Base-by-base conservation (phyloP, 2,888 invertebrate species). In the Eupeodes luniger region DNA sequence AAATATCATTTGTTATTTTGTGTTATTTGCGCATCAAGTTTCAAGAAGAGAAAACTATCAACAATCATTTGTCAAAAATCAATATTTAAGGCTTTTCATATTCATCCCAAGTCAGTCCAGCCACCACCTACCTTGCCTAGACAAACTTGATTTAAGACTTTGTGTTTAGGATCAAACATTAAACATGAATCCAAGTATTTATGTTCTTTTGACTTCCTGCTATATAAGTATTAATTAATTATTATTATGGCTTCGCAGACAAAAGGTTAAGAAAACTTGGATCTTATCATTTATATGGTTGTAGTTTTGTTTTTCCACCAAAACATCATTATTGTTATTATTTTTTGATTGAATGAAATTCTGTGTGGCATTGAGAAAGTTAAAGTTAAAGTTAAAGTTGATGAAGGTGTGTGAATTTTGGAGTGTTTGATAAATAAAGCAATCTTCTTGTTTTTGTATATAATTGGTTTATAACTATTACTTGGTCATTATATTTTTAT, bases 141-240 rank as follows among this genome's bases (percentile, higher is more conserved):
- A 70, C 69, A 16, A 40, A 70, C 70, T 55, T 55, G 55, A 51
- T 44, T 44, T 3, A 40, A n/a, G 14, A 36, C 16, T 36, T 11
- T 62, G 44, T 62, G 44, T 51, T 53, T 53, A 69, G 51, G 44
- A 70, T 44, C 19, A 70, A 14, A 57, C n/a, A 40, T 40, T 9
- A 40, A 40, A 9, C 40, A 40, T 40, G 40, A 7, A 9, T 40
- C 27, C 27, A 27, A 27, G 9, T 40, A 40, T 40, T 40, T 40
- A 40, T 40, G 40, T 40, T 40, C 40, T 66, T 62, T 64, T 61
- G 83, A 80, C 77, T 77, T 80, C 80, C 83, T 77, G 84, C 77
- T 84, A 75, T 84, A 75, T 82, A 78, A 47, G 81, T 62, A 81
- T 76, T 84, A 80, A 88, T 88, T 88, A 81, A 81, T 87, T 77